phyloP scores from a whole-genome alignment of 2,113 vertebrate genomes.

The Aegithalos caudatus region DNA sequence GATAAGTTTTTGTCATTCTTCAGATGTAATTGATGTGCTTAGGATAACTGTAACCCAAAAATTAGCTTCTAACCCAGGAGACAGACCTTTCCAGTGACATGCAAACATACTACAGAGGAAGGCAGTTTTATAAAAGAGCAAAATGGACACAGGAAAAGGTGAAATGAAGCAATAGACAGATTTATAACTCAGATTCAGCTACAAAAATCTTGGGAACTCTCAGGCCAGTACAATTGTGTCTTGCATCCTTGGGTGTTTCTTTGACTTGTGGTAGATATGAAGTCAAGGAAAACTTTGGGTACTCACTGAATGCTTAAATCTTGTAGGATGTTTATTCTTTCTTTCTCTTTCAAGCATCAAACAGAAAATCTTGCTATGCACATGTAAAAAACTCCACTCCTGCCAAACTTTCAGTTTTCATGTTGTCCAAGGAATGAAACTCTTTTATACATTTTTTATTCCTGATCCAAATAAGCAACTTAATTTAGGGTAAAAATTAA shows the following conservation, averaged over 20 bases:
- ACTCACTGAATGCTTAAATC: background rate
- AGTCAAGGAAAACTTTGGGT: background rate
- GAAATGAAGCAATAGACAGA: background rate
- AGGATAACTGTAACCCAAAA: background rate
- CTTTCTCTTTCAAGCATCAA: background rate
- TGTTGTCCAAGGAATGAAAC: background rate
- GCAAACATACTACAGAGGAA: background rate
- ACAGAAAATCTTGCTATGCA: background rate
- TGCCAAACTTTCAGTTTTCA: background rate
- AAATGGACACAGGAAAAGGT: background rate
- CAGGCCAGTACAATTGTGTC: background rate
- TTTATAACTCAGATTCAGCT: background rate
- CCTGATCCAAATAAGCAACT: background rate
- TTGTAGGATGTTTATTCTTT: background rate
- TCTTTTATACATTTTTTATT: background rate
- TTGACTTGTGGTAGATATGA: background rate
- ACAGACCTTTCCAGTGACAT: background rate
- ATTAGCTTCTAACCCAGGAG: background rate
- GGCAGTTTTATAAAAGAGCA: background rate
- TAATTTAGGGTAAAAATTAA: background rate
- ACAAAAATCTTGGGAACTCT: background rate
- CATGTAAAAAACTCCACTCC: rapidly evolving
- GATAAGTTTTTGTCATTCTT: background rate
- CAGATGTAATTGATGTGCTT: background rate
- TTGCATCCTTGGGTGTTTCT: background rate